Percentiles rank a stretch among this genome's conserved stretches.
Evolutionary conservation across 2,888 invertebrate genomes (phyloP).

Genomic region (Leptogaster cylindrica): DNA sequence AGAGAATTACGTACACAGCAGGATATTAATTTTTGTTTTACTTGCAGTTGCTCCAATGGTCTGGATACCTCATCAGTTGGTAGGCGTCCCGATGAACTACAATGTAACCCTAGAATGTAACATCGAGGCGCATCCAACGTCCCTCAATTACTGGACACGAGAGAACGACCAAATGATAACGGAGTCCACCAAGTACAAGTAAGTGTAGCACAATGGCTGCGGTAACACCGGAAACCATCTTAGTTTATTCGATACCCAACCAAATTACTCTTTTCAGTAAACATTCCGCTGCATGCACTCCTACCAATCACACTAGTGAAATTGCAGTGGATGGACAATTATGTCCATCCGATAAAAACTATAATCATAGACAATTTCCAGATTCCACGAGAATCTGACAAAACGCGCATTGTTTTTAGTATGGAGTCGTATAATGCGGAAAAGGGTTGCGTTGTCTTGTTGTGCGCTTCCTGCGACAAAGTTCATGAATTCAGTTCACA

Average conservation of each 20-base stretch:
- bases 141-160: conserved; percentile 88
- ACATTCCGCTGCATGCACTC: conserved; percentile 31
- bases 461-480: too few relatives aligned
- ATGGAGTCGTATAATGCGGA: too few relatives aligned
- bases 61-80: conserved; percentile 89
- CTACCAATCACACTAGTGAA: not conserved
- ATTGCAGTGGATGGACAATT: too few relatives aligned
- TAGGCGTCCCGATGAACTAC: conserved; percentile 82
- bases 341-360: too few relatives aligned
- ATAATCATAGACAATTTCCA: too few relatives aligned
- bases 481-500: not conserved
- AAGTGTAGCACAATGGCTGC: conserved; percentile 48
- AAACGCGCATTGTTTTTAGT: too few relatives aligned
- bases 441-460: too few relatives aligned
- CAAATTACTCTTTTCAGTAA: conserved; percentile 36
- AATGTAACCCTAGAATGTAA: conserved; percentile 87
- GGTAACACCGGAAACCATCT: not conserved
- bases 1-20: conserved; percentile 8
- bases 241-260: conserved; percentile 9
- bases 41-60: conserved; percentile 88
- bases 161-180: conserved; percentile 90
- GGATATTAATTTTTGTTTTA: conserved; percentile 19
- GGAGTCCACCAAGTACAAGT: conserved; percentile 79
- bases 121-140: conserved; percentile 89
- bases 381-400: too few relatives aligned